A percentile compares a stretch with the other conserved stretches of the same genome.
Conservation (phyloP, 2,113 vertebrate species). For the Gavia stellata region DNA sequence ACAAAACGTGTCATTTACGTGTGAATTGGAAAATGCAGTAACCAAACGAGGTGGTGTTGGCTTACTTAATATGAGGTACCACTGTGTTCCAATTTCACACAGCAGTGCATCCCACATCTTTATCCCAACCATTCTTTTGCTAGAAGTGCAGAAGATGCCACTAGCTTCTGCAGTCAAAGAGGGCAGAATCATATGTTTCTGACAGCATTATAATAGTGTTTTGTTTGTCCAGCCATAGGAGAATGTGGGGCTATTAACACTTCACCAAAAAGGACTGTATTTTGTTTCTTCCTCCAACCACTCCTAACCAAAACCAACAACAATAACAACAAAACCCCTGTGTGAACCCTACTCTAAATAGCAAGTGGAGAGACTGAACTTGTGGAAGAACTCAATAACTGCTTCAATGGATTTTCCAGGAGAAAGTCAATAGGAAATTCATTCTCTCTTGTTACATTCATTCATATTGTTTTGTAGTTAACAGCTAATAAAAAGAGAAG, state of each 20-base stretch:
- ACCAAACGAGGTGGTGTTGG: neutral
- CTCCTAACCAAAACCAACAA: neutral
- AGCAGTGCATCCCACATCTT: neutral
- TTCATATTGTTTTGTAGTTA: neutral
- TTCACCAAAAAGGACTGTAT: neutral
- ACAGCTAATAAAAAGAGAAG: neutral
- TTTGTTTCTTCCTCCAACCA: neutral
- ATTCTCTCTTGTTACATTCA: neutral
- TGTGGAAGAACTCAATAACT: neutral
- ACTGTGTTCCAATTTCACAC: neutral
- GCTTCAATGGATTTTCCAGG: neutral
- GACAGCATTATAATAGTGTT: neutral
- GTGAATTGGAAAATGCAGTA: neutral
- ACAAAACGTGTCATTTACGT: neutral
- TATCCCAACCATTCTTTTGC: neutral
- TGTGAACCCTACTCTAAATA: neutral
- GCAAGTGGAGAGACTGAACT: neutral
- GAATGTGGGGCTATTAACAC: neutral
- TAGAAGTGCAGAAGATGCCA: neutral
- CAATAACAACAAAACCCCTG: neutral
- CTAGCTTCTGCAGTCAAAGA: neutral
- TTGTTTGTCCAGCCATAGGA: neutral
- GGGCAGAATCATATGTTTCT: neutral
- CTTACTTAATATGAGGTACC: neutral
- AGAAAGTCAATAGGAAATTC: neutral